Evolutionary conservation across 1,140 invertebrate genomes (phyloP).

Genomic region (Onthophagus taurus): DNA sequence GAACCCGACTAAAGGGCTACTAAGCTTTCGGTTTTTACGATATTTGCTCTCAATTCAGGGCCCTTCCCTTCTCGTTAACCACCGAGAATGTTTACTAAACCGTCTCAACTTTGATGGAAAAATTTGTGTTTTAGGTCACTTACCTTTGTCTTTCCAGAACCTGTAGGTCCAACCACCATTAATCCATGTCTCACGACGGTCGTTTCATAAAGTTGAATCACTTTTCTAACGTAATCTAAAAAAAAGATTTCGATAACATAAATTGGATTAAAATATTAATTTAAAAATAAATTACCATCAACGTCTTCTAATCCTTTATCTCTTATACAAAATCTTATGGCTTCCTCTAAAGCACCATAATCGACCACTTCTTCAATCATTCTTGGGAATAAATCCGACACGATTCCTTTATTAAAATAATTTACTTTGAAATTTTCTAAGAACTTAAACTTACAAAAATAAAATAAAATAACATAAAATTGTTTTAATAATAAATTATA

Average conservation of each 20-base stretch:
- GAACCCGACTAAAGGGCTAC: too few species aligned
- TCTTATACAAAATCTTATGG: constrained; percentile 35
- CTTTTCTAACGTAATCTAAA: constrained; percentile 62
- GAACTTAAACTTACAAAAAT: too few species aligned
- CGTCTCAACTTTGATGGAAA: background rate
- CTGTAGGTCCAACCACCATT: constrained; percentile 73
- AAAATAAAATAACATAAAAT: constrained; percentile 4
- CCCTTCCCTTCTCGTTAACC: too few species aligned
- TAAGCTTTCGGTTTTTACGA: too few species aligned
- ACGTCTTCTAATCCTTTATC: constrained; percentile 46
- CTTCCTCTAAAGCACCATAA: constrained; percentile 43
- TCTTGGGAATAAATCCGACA: constrained; percentile 63
- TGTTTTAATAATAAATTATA: background rate
- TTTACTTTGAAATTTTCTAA: too few species aligned
- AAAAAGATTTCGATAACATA: constrained; percentile 23
- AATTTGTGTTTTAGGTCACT: constrained; percentile 16
- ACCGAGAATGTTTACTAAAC: background rate
- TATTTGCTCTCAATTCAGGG: too few species aligned
- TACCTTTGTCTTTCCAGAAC: constrained; percentile 63
- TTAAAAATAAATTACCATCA: constrained; percentile 37
- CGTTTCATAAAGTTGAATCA: constrained; percentile 71
- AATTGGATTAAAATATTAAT: constrained; percentile 5
- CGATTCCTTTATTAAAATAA: constrained; percentile 59
- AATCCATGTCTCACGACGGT: constrained; percentile 72
- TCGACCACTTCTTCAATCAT: constrained; percentile 49